A percentile compares a stretch with the other conserved stretches of the same genome.
These are phyloP conservation scores for Drosophila tanythrix DNA, from an alignment of 2,888 invertebrate species.

Conservation along the genomic window DNA sequence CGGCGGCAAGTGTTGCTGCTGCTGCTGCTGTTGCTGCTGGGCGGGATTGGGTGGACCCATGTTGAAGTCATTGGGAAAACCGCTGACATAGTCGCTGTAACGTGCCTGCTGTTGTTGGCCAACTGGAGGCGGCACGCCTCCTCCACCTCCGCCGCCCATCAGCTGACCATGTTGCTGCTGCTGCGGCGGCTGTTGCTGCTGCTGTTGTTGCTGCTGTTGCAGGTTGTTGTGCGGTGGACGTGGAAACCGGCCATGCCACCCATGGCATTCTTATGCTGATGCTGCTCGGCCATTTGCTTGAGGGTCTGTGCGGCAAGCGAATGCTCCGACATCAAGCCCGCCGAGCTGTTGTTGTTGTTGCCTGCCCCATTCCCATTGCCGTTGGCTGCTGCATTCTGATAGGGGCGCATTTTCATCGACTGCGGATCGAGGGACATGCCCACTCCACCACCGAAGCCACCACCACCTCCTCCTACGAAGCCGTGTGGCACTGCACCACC, in stretches of 20 bases:
- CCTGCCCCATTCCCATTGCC: slow-evolving; percentile 79
- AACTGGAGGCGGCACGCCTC: slow-evolving; percentile 22
- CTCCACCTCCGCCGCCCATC: slow-evolving; percentile 70
- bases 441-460: slow-evolving; percentile 72
- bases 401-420: slow-evolving; percentile 72
- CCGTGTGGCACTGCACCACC: slow-evolving; percentile 72
- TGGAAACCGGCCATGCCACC: slow-evolving; percentile 87
- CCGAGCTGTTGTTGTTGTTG: slow-evolving; percentile 58
- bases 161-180: slow-evolving; percentile 85
- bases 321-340: slow-evolving; percentile 88
- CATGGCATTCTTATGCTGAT: slow-evolving; percentile 93
- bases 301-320: slow-evolving; percentile 97
- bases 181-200: slow-evolving; percentile 81
- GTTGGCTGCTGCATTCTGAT: slow-evolving; percentile 53
- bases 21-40: slow-evolving; percentile 77
- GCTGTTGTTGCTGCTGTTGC: slow-evolving; percentile 82
- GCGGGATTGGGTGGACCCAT: slow-evolving; percentile 82
- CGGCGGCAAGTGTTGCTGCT: slow-evolving; percentile 77
- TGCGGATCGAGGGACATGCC: slow-evolving; percentile 62
- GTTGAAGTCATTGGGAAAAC: slow-evolving; percentile 86
- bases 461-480: slow-evolving; percentile 42
- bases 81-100: slow-evolving; percentile 87
- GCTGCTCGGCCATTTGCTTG: slow-evolving; percentile 98
- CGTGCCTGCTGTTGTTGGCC: slow-evolving; percentile 83
- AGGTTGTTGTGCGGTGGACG: slow-evolving; percentile 83